These are phyloP conservation scores for Pseudopodoces humilis DNA, from an alignment of 2,113 vertebrate species.

Conservation along the genomic window DNA sequence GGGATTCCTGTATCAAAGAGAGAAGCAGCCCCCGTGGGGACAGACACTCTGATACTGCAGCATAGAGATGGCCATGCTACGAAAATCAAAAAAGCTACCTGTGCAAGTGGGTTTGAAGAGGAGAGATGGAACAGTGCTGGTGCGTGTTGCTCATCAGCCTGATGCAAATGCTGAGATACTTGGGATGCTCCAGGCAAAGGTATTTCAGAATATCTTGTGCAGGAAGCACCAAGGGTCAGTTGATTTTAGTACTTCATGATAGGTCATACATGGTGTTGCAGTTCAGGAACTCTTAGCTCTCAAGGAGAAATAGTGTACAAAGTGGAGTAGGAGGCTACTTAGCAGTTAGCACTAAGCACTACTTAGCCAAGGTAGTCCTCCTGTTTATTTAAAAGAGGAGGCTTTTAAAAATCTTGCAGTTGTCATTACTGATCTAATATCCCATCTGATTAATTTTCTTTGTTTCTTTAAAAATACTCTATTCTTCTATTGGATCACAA, in stretches of 20 bases:
- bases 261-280: background rate
- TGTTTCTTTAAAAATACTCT: background rate
- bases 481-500: background rate
- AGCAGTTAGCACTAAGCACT: too few species aligned
- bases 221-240: background rate
- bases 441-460: background rate
- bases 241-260: background rate
- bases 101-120: background rate
- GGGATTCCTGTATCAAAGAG: background rate
- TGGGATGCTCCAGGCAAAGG: background rate
- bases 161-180: background rate
- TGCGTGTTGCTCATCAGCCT: background rate
- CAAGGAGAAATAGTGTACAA: background rate
- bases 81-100: background rate
- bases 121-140: background rate
- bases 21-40: accelerated
- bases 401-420: background rate
- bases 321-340: background rate
- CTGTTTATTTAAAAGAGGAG: background rate
- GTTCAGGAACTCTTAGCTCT: background rate
- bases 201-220: background rate
- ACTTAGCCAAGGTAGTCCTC: background rate
- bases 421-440: background rate
- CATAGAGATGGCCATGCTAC: background rate
- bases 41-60: background rate